Percentiles rank a stretch among this genome's conserved stretches.
These are phyloP conservation scores for Takifugu bimaculatus DNA, from an alignment of 2,113 vertebrate genomes.

Conservation along the genomic window DNA sequence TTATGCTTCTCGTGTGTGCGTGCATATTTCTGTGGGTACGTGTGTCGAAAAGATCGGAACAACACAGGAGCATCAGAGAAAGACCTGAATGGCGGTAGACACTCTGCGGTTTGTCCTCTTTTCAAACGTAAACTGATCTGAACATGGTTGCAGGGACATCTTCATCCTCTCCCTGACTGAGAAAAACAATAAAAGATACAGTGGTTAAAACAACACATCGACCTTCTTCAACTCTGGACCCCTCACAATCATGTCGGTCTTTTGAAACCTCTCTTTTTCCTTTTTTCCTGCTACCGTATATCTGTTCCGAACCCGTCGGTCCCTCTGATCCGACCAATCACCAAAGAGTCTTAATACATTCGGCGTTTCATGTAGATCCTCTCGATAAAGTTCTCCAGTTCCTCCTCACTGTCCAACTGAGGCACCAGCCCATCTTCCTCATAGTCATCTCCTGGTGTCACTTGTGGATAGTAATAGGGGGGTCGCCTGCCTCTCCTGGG, in stretches of 20 bases:
- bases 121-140: slow-evolving; percentile 78
- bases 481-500: slow-evolving; percentile 68
- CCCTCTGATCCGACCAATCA: slow-evolving; percentile 48
- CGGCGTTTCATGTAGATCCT: slow-evolving; percentile 84
- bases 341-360: slow-evolving; percentile 73
- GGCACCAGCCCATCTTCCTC: slow-evolving; percentile 75
- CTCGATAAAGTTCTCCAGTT: slow-evolving; percentile 90
- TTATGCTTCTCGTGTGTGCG: slow-evolving; percentile 58
- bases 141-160: slow-evolving; percentile 60
- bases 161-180: slow-evolving; percentile 59
- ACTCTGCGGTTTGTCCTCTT: slow-evolving; percentile 72
- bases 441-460: slow-evolving; percentile 66
- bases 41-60: slow-evolving; percentile 53
- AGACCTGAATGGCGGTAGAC: slow-evolving; percentile 76
- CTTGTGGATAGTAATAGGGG: slow-evolving; percentile 72
- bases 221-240: slow-evolving; percentile 47
- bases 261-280: slow-evolving; percentile 28
- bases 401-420: slow-evolving; percentile 79
- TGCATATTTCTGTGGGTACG: neutral
- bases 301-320: slow-evolving; percentile 57
- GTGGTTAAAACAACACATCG: slow-evolving; percentile 69
- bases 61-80: slow-evolving; percentile 70
- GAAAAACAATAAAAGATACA: slow-evolving; percentile 65
- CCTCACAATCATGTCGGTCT: slow-evolving; percentile 50
- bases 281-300: slow-evolving; percentile 42